These are phyloP conservation scores for Malurus elegans DNA, from an alignment of 2,113 vertebrate genomes.

Conservation along the genomic window DNA sequence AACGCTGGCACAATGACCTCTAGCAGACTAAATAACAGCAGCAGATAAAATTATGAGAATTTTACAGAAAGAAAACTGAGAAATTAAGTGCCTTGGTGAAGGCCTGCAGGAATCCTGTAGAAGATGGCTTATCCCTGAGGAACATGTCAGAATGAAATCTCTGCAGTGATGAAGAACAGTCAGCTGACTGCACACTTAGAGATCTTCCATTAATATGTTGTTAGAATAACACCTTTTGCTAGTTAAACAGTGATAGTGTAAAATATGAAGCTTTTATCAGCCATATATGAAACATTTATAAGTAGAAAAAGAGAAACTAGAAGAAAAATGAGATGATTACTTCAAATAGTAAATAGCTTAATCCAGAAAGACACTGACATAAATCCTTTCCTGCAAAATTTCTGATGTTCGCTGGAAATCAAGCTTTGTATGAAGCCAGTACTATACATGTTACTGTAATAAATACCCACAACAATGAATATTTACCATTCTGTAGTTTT, in stretches of 20 bases:
- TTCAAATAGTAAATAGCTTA: conserved; percentile 6
- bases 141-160: not conserved
- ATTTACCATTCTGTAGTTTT: not conserved
- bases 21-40: not conserved
- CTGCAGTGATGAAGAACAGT: not conserved
- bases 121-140: not conserved
- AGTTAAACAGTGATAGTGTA: not conserved
- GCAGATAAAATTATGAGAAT: not conserved
- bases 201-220: not conserved
- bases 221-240: not conserved
- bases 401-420: not conserved
- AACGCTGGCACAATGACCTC: not conserved
- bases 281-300: not conserved
- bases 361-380: not conserved
- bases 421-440: not conserved
- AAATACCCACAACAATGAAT: not conserved
- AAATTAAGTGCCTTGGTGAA: not conserved
- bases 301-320: not conserved
- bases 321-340: not conserved
- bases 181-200: not conserved
- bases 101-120: not conserved
- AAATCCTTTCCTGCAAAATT: not conserved
- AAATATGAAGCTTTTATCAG: not conserved
- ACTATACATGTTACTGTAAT: not conserved
- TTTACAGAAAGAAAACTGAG: not conserved